Base-by-base conservation (phyloP, 2,113 vertebrate genomes). In the Caranx melampygus region DNA sequence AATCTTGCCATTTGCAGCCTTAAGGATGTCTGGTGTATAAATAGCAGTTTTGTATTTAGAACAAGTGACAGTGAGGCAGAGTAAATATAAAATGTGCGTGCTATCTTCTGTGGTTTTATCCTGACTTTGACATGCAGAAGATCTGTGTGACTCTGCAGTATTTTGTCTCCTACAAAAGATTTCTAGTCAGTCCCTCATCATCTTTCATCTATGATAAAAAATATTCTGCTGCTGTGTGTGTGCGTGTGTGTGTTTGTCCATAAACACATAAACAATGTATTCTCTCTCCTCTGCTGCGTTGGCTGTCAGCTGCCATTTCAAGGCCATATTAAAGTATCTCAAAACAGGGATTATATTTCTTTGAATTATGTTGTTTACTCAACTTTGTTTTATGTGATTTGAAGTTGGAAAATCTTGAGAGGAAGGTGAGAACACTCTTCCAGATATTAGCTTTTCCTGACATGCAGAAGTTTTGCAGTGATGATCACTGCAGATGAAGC, bases 31-130 rank as follows among this genome's bases (percentile, higher is more conserved):
- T 83, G 51, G 44, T 68, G 6, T 64, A 85, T 66, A 87, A 79
- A 85, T 87, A 87, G 63, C 54, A 61, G 45, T 31, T 64, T 58
- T 37, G 18, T 16, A 78, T 83, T 88, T 75, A 59, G 15, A 76
- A 42, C 61, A 72, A 77, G 68, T 49, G 49, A 74, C 34, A 55
- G 18, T 14, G 16, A 75, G 63, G 49, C 16, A 49, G 65, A 76
- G 35, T 42, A 72, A 26, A 26, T 26, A 26, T 18, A 66, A 21
- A 40, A 21, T 61, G 5, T 72, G 44, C 54, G 44, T 68, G n/a
- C 45, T 68, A 33, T 49, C 3, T 66, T 64, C 6, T 61, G 60
- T 72, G 40, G 26, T 60, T 81, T 78, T 69, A 37, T 69, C 71
- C 26, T 72, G 62, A 68, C 45, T 78, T 75, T 72, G 68, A 72